Evolutionary conservation across 2,888 invertebrate genomes (phyloP), one percentile per base, ranked within the genome.

Genomic region (Palloptera scutellata): DNA sequence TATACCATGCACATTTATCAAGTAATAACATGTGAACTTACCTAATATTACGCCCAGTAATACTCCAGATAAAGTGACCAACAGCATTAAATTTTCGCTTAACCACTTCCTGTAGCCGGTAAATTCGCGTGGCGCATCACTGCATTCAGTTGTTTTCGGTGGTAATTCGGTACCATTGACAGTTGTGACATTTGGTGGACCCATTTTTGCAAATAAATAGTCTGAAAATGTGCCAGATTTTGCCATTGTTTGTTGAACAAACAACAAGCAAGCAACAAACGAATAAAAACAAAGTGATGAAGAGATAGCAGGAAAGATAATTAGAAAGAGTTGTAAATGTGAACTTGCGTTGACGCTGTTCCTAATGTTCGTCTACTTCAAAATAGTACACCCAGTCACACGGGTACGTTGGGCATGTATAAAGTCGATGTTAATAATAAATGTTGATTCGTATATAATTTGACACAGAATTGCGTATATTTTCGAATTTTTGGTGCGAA

Each of bases 171-270:
- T 81, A 72, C 85, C 84, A 71, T 83, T 83, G 69, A 81, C 77
- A 70, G 84, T 81, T 70, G 80, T 87, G 75, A 87, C 85, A 75
- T 87, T 87, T 73, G 88, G 88, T 77, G 89, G 89, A 82, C 91
- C 91, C 91, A 92, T 92, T 88, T 92, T 92, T 85, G 91, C 91
- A 85, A 92, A 92, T 86, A 91, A 87, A 86, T 92, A 92, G 86
- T 91, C 92, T 91, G 91, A 90, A 89, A 91, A 91, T 79, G 88
- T 88, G 85, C 87, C 88, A 86, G 88, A 85, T 85, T 87, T 88
- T 87, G 89, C 89, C 88, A 88, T 88, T 79, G 78, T 79, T 76
- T 78, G 74, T 73, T 74, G 70, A 15, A 40, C 63, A 45, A 12
- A 41, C 19, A 69, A 72, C 55, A 48, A 15, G 17, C 63, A 45